phyloP scores from a whole-genome alignment of 1,140 invertebrate genomes.

The Myzus persicae region DNA sequence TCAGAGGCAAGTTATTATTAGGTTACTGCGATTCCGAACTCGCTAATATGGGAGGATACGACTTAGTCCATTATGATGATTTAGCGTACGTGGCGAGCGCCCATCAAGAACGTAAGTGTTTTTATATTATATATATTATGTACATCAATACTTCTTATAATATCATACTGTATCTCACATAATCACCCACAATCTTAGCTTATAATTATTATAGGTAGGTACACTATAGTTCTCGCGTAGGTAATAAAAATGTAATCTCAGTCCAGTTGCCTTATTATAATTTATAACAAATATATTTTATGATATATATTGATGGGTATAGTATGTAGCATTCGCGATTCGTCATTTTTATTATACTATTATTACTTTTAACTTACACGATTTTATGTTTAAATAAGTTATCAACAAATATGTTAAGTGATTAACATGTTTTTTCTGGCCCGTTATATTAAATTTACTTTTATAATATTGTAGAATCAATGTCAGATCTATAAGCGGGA shows the following conservation, averaged over 20 bases:
- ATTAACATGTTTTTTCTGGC: background rate
- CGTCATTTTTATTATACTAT: background rate
- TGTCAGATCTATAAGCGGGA: too few relatives aligned
- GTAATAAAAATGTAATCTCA: background rate
- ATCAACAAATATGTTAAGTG: background rate
- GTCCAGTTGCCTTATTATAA: background rate
- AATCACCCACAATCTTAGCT: background rate
- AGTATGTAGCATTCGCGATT: background rate
- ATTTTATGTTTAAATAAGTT: background rate
- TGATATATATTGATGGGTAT: background rate
- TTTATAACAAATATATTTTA: background rate
- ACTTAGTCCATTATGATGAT: conserved; percentile 97
- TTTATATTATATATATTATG: background rate
- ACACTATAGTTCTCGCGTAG: background rate
- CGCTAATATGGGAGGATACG: conserved; percentile 92
- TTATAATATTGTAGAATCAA: background rate
- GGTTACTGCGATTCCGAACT: conserved; percentile 93
- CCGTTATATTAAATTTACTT: background rate
- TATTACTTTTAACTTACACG: background rate
- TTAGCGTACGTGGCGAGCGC: conserved; percentile 96
- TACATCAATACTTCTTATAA: too few relatives aligned
- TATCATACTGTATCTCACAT: background rate
- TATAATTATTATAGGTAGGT: too few relatives aligned
- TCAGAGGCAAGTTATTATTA: conserved; percentile 91
- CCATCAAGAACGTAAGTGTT: conserved; percentile 94